Base-by-base conservation (phyloP, 1,140 invertebrate species). In the Chymomyza costata region DNA sequence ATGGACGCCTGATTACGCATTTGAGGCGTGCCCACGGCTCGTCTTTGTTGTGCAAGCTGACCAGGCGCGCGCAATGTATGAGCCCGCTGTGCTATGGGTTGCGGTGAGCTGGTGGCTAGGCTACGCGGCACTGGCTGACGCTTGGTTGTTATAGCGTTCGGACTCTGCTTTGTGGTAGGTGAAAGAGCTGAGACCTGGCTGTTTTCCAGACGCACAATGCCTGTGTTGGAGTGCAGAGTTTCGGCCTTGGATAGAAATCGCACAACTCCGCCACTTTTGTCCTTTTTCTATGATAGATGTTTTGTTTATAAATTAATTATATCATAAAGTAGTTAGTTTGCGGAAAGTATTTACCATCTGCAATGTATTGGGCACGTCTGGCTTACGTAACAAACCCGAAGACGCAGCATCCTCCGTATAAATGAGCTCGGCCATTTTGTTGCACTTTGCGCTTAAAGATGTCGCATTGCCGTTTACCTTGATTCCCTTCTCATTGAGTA, bases 361-460 rank as follows among this genome's bases (percentile, higher is more conserved):
- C 8, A 71, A 32, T 0, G 71, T 71, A 28, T 78, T 78, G 15
- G 73, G 73, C 67, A 80, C 65, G 17, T 80, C 73, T 6, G 83
- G 73, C 16, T 85, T 85, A 15, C 80, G 74, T 13, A 85, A 69
- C 62, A 85, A 73, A 6, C 84, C 84, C 1, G 84, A 61, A 32
- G 71, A 74, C 3, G 71, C 80, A 41, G 52, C 65, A 28, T 85
- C 84, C 41, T 85, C 71, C 3, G 82, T 85, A 25, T 84, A 85
- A 45, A 85, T 81, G 15, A 85, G 67, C 14, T 85, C 84, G 8
- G 84, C 83, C 54, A 84, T 84, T 54, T 67, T 82, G 1, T 39
- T 6, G 2, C 73, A 55, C 28, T 47, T 25, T 14, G 46, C 44
- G 21, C n/a, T 47, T 6, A 40, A 8, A 13, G 32, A 28, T n/a